Conservation (phyloP, 2,113 vertebrate species). For the Entomyzon cyanotis region DNA sequence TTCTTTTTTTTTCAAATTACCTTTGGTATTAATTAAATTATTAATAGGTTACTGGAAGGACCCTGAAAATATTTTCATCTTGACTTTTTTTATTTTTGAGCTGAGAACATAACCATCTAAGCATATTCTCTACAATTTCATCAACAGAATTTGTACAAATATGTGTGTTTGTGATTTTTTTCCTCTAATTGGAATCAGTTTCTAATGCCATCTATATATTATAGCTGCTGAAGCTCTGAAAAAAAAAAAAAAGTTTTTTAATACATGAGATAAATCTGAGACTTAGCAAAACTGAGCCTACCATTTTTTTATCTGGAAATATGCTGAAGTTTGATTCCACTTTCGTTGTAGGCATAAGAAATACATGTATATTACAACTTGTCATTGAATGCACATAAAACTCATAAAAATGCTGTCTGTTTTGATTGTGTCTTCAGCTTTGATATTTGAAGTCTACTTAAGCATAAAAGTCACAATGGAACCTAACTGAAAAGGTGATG, state of each 20-base stretch:
- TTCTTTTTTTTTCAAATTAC: neutral
- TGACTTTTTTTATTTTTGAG: neutral
- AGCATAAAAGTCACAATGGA: neutral
- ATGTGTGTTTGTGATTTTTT: neutral
- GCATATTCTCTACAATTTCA: neutral
- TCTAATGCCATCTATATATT: neutral
- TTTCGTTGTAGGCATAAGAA: neutral
- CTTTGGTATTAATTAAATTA: neutral
- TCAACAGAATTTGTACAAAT: neutral
- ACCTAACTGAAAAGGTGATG: neutral
- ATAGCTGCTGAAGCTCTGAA: neutral
- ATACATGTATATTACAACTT: neutral
- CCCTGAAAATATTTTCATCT: neutral
- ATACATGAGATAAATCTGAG: neutral
- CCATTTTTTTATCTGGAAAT: neutral
- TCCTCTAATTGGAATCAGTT: neutral
- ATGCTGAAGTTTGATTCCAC: neutral
- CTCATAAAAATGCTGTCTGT: slow-evolving; percentile 2
- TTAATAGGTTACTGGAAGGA: neutral
- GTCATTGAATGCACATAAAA: neutral
- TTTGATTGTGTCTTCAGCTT: neutral
- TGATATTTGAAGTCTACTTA: neutral
- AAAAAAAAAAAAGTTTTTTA: neutral
- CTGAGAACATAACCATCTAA: neutral
- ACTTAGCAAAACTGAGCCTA: neutral